Percentiles rank a stretch among this genome's conserved stretches.
phyloP scores from a whole-genome alignment of 2,888 invertebrate species.

The Eudemis profundana region DNA sequence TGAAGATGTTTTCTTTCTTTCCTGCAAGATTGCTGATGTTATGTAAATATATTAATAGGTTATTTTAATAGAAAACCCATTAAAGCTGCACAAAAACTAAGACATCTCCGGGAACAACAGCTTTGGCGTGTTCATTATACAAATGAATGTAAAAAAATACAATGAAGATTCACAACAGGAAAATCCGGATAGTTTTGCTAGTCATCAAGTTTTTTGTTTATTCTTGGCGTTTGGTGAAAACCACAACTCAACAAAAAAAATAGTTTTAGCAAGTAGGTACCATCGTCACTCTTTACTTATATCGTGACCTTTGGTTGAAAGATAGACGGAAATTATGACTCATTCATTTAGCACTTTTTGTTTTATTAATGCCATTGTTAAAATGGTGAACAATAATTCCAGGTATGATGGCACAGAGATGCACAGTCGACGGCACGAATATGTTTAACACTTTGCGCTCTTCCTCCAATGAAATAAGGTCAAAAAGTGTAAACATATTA shows the following conservation, averaged over 20 bases:
- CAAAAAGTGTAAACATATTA: too few relatives aligned
- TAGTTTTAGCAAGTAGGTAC: background rate
- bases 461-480: too few relatives aligned
- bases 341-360: background rate
- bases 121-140: slow-evolving; percentile 20
- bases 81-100: slow-evolving; percentile 8
- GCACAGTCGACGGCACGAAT: too few relatives aligned
- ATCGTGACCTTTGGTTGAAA: background rate
- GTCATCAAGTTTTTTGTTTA: slow-evolving; percentile 24
- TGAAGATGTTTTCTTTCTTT: background rate
- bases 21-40: background rate
- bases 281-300: background rate
- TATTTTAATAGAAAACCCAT: background rate
- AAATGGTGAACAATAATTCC: too few relatives aligned
- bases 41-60: background rate
- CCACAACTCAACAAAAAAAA: slow-evolving; percentile 1
- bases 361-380: background rate
- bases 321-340: too few relatives aligned
- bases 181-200: slow-evolving; percentile 21
- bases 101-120: slow-evolving; percentile 5
- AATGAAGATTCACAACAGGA: slow-evolving; percentile 22
- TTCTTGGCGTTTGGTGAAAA: slow-evolving; percentile 4
- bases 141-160: slow-evolving; percentile 34
- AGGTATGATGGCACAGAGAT: too few relatives aligned
- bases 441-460: too few relatives aligned